phyloP scores from a whole-genome alignment of 1,140 invertebrate species.

The Campoletis sonorensis region DNA sequence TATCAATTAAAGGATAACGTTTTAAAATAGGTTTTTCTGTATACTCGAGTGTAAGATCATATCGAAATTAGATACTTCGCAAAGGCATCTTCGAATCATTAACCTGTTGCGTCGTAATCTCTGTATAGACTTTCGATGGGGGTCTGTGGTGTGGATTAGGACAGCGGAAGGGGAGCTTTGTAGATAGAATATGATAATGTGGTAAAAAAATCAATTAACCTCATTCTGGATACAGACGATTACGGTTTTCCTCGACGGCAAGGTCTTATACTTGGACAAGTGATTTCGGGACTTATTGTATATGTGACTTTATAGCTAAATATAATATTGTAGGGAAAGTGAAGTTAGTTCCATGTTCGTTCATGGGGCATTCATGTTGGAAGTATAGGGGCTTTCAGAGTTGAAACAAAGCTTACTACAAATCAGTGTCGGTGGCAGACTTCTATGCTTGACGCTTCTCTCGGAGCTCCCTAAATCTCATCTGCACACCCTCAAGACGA shows the following conservation, averaged over 20 bases:
- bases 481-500: constrained; percentile 76
- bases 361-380: constrained; percentile 33
- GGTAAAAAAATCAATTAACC: too few species aligned
- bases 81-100: background rate
- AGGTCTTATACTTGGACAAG: too few species aligned
- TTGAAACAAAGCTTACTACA: constrained; percentile 77
- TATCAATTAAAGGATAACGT: background rate
- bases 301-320: constrained; percentile 10
- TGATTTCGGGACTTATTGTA: background rate
- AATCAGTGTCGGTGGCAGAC: constrained; percentile 76
- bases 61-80: background rate
- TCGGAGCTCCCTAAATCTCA: constrained; percentile 75
- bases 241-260: too few species aligned
- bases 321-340: background rate
- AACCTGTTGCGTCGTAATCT: background rate
- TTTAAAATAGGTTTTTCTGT: background rate
- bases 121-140: background rate
- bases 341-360: constrained; percentile 17
- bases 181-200: too few species aligned
- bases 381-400: constrained; percentile 66
- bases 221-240: too few species aligned
- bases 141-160: background rate
- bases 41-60: too few species aligned
- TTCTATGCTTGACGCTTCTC: constrained; percentile 58
- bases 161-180: background rate